phyloP scores from a whole-genome alignment of 1,140 invertebrate species.

The Orussus abietinus region DNA sequence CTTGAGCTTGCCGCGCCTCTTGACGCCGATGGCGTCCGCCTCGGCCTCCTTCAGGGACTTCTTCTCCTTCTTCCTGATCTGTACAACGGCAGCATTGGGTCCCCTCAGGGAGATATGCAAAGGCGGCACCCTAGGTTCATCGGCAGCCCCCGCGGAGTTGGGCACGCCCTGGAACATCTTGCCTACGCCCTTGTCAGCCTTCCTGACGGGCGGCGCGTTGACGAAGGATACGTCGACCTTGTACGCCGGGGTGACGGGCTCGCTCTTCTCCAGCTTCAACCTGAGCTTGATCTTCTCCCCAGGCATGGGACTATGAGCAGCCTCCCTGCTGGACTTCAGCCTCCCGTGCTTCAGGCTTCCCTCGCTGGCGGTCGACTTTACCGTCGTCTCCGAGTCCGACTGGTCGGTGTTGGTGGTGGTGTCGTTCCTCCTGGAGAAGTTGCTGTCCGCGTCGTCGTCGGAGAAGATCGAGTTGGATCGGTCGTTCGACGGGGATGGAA shows the following conservation, averaged over 20 bases:
- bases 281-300: conserved; percentile 80
- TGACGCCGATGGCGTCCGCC: conserved; percentile 40
- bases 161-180: conserved; percentile 35
- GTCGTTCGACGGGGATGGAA: conserved; percentile 55
- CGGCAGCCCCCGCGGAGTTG: conserved; percentile 25
- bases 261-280: conserved; percentile 77
- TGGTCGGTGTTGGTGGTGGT: conserved; percentile 58
- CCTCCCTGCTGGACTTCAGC: conserved; percentile 45
- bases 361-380: conserved; percentile 56
- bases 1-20: conserved; percentile 47
- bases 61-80: conserved; percentile 74
- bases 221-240: conserved; percentile 77
- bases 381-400: conserved; percentile 62
- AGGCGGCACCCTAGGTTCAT: conserved; percentile 80
- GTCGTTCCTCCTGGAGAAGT: conserved; percentile 52
- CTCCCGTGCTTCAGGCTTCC: conserved; percentile 50
- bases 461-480: conserved; percentile 61
- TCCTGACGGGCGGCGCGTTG: conserved; percentile 53
- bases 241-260: conserved; percentile 71
- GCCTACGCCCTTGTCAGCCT: conserved; percentile 51
- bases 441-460: conserved; percentile 57
- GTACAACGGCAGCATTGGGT: conserved; percentile 82
- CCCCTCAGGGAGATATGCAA: conserved; percentile 84
- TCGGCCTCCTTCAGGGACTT: conserved; percentile 52
- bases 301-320: conserved; percentile 46